Conservation (phyloP, 2,113 vertebrate species). For the Eurystomus gularis region DNA sequence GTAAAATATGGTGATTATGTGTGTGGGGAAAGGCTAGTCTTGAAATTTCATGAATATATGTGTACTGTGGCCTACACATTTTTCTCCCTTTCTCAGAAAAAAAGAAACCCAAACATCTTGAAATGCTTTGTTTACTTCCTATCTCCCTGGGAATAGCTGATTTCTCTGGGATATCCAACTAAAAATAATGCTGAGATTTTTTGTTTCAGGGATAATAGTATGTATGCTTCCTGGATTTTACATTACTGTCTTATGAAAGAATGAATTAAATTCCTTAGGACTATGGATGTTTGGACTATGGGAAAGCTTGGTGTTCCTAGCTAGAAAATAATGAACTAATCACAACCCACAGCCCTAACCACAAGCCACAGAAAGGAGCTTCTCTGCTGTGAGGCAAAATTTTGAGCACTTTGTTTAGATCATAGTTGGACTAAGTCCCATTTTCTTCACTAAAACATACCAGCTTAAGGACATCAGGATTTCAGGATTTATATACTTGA, state of each 20-base stretch:
- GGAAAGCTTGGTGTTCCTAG: neutral
- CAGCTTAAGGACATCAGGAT: neutral
- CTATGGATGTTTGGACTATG: neutral
- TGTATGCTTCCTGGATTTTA: slow-evolving; percentile 6
- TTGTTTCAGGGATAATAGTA: neutral
- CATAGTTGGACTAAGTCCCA: neutral
- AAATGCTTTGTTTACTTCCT: neutral
- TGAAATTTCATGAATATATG: neutral
- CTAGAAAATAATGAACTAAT: neutral
- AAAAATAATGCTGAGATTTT: neutral
- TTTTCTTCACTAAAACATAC: neutral
- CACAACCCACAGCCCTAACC: neutral
- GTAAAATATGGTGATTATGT: neutral
- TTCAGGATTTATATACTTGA: neutral
- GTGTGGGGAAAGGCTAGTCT: neutral
- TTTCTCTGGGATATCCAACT: neutral
- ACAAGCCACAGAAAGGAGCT: neutral
- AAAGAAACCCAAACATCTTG: neutral
- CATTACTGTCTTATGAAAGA: neutral
- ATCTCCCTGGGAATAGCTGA: neutral
- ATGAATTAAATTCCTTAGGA: slow-evolving; percentile 12
- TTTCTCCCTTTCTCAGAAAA: neutral
- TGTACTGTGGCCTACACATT: neutral
- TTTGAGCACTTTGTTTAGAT: neutral
- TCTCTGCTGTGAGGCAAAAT: neutral